Percentiles rank a stretch among this genome's conserved stretches.
Evolutionary conservation across 2,797 vertebrate species (phyloP).

Genomic region (Simalia tracyae): DNA sequence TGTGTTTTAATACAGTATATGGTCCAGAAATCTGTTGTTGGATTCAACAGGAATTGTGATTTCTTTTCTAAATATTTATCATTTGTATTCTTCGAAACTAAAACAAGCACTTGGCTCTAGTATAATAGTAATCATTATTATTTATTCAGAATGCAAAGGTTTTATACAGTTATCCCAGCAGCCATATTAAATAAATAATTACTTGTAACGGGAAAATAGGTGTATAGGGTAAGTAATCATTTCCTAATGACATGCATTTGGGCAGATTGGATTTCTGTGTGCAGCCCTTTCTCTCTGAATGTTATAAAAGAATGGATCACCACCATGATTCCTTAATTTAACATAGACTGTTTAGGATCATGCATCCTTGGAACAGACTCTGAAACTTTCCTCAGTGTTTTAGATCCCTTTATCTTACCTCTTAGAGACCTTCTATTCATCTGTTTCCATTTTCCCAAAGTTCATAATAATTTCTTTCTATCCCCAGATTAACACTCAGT

Average conservation of each 20-base stretch:
- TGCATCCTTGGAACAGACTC: not conserved
- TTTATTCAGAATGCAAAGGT: not conserved
- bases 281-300: not conserved
- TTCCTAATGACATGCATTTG: not conserved
- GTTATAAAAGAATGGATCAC: not conserved
- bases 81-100: slow-evolving; percentile 8
- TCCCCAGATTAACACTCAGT: not conserved
- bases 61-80: slow-evolving; percentile 37
- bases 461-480: not conserved
- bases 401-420: not conserved
- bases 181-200: not conserved
- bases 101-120: not conserved
- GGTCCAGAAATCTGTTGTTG: slow-evolving; percentile 2
- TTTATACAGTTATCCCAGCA: not conserved
- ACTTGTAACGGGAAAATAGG: not conserved
- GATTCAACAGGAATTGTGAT: not conserved
- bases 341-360: not conserved
- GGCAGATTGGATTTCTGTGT: not conserved
- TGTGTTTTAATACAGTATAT: slow-evolving; percentile 30
- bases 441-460: not conserved
- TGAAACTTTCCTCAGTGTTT: not conserved
- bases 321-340: not conserved
- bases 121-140: not conserved
- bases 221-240: not conserved
- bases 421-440: not conserved